phyloP scores from a whole-genome alignment of 1,140 invertebrate species.

The Triops longicaudatus region DNA sequence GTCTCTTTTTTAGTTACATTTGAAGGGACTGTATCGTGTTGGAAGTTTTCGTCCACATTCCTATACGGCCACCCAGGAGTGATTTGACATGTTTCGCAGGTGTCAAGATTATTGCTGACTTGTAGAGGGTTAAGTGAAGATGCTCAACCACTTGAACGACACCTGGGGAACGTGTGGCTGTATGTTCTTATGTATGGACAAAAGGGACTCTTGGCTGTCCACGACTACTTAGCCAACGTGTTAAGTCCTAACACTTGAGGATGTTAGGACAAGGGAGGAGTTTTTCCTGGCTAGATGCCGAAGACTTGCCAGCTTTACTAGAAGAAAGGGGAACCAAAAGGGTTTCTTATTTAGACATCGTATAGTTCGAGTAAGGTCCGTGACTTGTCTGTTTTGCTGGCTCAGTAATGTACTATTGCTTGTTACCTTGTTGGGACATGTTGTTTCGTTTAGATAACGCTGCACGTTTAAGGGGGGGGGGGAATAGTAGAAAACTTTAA shows the following conservation, averaged over 20 bases:
- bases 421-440: not conserved
- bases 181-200: not conserved
- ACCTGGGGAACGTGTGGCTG: constrained; percentile 5
- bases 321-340: not conserved
- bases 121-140: constrained; percentile 15
- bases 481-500: not conserved
- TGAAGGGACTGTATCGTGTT: not conserved
- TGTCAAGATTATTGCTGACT: constrained; percentile 12
- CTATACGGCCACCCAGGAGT: not conserved
- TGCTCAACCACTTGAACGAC: not conserved
- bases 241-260: constrained; percentile 15
- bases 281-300: not conserved
- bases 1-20: not conserved
- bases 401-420: not conserved
- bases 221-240: constrained; percentile 3
- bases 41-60: not conserved
- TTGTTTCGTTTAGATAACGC: too few species aligned
- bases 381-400: not conserved
- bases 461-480: too few species aligned
- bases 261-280: constrained; percentile 14
- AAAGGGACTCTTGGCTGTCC: not conserved
- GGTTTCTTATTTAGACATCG: not conserved
- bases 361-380: not conserved
- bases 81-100: constrained; percentile 14
- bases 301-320: not conserved